phyloP scores from a whole-genome alignment of 2,888 invertebrate species.

The Hypsopygia costalis region DNA sequence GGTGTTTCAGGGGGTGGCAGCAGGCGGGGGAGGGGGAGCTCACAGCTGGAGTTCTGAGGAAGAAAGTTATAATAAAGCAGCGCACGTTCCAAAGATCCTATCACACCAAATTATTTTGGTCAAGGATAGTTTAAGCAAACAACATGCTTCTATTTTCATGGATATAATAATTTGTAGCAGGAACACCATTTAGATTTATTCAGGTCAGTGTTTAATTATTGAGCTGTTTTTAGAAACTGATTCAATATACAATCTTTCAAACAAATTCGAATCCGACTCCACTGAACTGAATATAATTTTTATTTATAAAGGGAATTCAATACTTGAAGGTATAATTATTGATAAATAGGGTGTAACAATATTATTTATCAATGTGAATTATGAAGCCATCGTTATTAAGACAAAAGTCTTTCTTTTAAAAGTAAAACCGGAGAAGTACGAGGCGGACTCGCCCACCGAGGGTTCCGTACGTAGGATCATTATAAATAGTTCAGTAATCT shows the following conservation, averaged over 20 bases:
- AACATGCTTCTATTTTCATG: slow-evolving; percentile 42
- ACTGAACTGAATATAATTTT: too few relatives aligned
- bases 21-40: slow-evolving; percentile 28
- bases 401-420: too few relatives aligned
- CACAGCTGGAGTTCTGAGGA: slow-evolving; percentile 54
- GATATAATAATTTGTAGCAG: slow-evolving; percentile 40
- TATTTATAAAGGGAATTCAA: too few relatives aligned
- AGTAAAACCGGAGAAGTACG: too few relatives aligned
- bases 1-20: slow-evolving; percentile 23
- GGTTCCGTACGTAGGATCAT: too few relatives aligned
- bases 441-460: too few relatives aligned
- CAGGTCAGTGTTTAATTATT: background rate
- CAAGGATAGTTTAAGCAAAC: slow-evolving; percentile 67
- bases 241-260: background rate
- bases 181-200: background rate
- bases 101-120: slow-evolving; percentile 68
- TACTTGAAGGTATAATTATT: too few relatives aligned
- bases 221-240: background rate
- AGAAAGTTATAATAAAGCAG: slow-evolving; percentile 65
- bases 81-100: slow-evolving; percentile 66
- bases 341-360: too few relatives aligned
- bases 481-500: too few relatives aligned
- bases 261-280: too few relatives aligned
- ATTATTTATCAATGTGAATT: too few relatives aligned
- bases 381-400: too few relatives aligned